Conservation (phyloP, 92 coral and sea anemone genomes). For the Scolanthus callimorphus region DNA sequence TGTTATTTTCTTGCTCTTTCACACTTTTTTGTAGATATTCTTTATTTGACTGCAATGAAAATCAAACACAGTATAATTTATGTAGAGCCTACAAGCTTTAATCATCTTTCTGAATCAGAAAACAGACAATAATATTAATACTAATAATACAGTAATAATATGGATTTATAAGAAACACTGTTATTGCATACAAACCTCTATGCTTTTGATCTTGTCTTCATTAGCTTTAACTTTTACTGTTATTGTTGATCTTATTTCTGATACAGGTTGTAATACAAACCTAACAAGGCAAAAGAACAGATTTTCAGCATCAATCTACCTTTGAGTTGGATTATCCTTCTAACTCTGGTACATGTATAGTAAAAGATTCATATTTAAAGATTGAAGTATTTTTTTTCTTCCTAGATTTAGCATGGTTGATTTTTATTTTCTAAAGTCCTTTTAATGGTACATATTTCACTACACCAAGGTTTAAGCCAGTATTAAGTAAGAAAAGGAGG, state of each 20-base stretch:
- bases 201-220: slow-evolving; percentile 81
- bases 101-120: not conserved
- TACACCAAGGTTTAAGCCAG: too few relatives aligned
- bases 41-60: slow-evolving; percentile 56
- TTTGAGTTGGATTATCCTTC: not conserved
- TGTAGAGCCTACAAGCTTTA: not conserved
- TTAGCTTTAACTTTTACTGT: slow-evolving; percentile 53
- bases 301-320: not conserved
- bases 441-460: too few relatives aligned
- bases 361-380: too few relatives aligned
- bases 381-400: too few relatives aligned
- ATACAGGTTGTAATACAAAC: slow-evolving; percentile 87
- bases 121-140: not conserved
- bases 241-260: slow-evolving; percentile 64
- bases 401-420: too few relatives aligned
- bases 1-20: slow-evolving; percentile 91
- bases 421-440: too few relatives aligned
- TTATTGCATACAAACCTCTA: slow-evolving; percentile 53
- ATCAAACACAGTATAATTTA: not conserved
- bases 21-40: slow-evolving; percentile 86
- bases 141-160: not conserved
- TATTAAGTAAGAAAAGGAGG: too few relatives aligned
- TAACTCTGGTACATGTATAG: too few relatives aligned
- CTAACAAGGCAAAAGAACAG: slow-evolving; percentile 23
- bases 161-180: not conserved